phyloP scores from a whole-genome alignment of 2,888 invertebrate species.

The Drosophila setosimentum region DNA sequence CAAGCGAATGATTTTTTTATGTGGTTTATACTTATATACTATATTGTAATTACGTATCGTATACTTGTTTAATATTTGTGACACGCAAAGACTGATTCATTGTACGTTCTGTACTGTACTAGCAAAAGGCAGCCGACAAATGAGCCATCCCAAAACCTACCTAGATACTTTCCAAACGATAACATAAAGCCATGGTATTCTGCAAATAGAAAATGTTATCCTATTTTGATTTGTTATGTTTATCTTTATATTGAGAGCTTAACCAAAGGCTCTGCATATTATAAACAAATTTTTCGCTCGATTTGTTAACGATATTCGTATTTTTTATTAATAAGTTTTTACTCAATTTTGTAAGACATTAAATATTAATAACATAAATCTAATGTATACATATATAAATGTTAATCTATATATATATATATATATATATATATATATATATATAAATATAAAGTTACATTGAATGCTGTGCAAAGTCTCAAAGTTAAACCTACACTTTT shows the following conservation, averaged over 20 bases:
- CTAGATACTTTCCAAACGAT: constrained; percentile 7
- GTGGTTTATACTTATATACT: constrained; percentile 40
- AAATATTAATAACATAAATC: constrained; percentile 31
- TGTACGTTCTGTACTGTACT: constrained; percentile 61
- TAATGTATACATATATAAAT: constrained; percentile 40
- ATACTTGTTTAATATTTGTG: constrained; percentile 70
- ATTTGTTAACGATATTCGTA: constrained; percentile 56
- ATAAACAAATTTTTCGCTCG: constrained; percentile 33
- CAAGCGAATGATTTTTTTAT: constrained; percentile 24
- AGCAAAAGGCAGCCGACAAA: constrained; percentile 29
- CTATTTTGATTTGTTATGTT: constrained; percentile 5
- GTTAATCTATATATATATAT: constrained; percentile 47
- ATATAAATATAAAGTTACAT: constrained; percentile 53
- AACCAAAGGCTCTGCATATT: constrained; percentile 15
- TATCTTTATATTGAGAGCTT: constrained; percentile 8
- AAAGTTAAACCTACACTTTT: constrained; percentile 76
- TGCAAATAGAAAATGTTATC: neutral
- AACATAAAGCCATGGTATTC: constrained; percentile 10
- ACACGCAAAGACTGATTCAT: constrained; percentile 81
- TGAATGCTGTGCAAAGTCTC: constrained; percentile 76
- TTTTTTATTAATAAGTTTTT: constrained; percentile 60
- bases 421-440: constrained; percentile 66
- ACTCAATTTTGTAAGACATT: constrained; percentile 57
- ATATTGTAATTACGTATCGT: constrained; percentile 49
- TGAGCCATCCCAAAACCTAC: constrained; percentile 16